Percentiles rank a stretch among this genome's conserved stretches.
phyloP scores from a whole-genome alignment of 2,113 vertebrate species.

The Channa argus region DNA sequence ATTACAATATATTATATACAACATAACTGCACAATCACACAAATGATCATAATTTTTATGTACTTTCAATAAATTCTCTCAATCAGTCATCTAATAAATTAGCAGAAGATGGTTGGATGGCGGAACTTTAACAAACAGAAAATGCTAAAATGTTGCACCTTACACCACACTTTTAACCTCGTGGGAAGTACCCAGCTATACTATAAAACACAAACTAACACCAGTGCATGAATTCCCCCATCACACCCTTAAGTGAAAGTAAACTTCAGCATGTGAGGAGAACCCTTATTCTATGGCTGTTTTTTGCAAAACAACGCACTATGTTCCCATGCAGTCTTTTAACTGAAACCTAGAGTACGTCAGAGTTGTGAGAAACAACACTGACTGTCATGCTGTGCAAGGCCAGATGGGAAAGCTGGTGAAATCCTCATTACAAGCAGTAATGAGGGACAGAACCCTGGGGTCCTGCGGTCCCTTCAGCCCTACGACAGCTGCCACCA shows the following conservation, averaged over 20 bases:
- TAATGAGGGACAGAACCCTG: conserved; percentile 72
- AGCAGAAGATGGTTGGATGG: background rate
- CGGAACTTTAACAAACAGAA: background rate
- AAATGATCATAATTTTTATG: too few relatives aligned
- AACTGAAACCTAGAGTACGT: conserved; percentile 32
- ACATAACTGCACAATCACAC: too few relatives aligned
- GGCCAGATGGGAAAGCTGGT: conserved; percentile 61
- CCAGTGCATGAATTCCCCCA: conserved; percentile 5
- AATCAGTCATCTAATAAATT: background rate
- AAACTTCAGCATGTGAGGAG: background rate
- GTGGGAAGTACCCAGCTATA: conserved; percentile 40
- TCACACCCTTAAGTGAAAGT: background rate
- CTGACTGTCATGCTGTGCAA: conserved; percentile 20
- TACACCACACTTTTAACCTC: background rate
- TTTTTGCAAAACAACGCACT: conserved; percentile 15
- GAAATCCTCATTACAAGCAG: conserved; percentile 77
- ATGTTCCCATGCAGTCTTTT: background rate
- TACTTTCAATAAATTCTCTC: too few relatives aligned
- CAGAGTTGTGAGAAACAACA: conserved; percentile 29
- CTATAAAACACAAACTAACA: conserved; percentile 5
- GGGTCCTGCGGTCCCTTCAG: conserved; percentile 43
- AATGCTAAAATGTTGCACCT: background rate
- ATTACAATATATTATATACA: too few relatives aligned
- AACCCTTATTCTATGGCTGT: background rate
- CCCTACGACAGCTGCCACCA: conserved; percentile 68